Evolutionary conservation across 2,888 invertebrate species (phyloP), one percentile per base, ranked within the genome.

Genomic region (Apamea epomidion): DNA sequence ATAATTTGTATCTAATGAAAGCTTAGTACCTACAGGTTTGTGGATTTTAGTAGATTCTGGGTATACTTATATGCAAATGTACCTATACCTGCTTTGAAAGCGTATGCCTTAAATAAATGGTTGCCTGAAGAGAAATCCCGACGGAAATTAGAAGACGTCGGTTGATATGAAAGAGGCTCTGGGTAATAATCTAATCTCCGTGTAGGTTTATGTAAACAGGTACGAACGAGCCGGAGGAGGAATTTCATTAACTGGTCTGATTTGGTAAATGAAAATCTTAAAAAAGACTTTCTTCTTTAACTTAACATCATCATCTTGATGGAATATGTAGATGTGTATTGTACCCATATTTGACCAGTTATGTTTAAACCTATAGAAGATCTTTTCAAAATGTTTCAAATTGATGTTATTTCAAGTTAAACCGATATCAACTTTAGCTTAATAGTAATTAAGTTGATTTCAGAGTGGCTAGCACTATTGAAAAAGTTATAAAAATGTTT

Each of bases 121-220:
- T 37, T 64, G 12, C 42, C 2, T 25, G n/a, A 25, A 25, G 64
- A 29, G 37, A 83, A 74, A 64, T 74, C 64, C 29, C 45, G 48
- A 29, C 25, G 64, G 83, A 80, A 65, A 83, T 83, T 83, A 80
- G 48, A 83, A 48, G n/a, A 25, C 25, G n/a, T 48, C 64, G 6
- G 21, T 62, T 37, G 21, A 29, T 83, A 45, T 21, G 1, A 75
- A 45, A 60, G 25, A 83, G 18, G 14, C 18, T 29, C 18, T 83
- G 7, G 58, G 25, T 48, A 37, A 65, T 37, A 2, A 51, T 74
- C n/a, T 54, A 32, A 74, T 82, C 60, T 74, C 21, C 21, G 7
- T n/a, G 16, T 29, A 64, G 2, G 32, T 2, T 60, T 51, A 51
- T 16, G 1, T 51, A 18, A 51, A 16, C 0, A 16, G 48, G 18